Percentiles rank a stretch among this genome's conserved stretches.
Evolutionary conservation across 2,113 vertebrate species (phyloP).

Genomic region (Ancistrus triradiatus): DNA sequence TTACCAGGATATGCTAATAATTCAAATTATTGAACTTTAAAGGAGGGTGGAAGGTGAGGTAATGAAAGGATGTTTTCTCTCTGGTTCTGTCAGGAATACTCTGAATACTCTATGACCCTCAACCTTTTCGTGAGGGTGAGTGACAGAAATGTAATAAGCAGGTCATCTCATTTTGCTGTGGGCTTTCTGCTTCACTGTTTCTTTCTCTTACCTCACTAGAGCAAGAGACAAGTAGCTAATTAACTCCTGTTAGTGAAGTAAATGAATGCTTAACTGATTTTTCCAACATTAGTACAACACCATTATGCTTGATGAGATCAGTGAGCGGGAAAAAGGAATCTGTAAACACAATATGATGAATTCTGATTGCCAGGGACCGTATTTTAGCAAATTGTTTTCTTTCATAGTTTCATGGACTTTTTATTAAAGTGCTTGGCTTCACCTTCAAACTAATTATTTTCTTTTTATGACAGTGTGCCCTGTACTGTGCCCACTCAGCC

Average conservation of each 20-base stretch:
- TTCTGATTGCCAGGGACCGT: too few species aligned
- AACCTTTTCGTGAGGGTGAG: conserved; percentile 55
- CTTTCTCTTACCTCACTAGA: too few species aligned
- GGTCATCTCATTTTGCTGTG: conserved; percentile 68
- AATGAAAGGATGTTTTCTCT: conserved; percentile 7
- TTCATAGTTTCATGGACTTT: neutral
- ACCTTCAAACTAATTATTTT: conserved; percentile 19
- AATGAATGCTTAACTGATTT: conserved; percentile 45
- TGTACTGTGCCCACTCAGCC: neutral
- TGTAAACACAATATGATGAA: conserved; percentile 5
- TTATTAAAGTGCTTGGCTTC: neutral
- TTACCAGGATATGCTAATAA: neutral
- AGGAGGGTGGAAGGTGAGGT: neutral
- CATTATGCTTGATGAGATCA: too few species aligned
- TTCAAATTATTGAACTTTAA: neutral
- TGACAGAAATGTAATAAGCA: conserved; percentile 70
- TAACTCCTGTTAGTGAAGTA: conserved; percentile 56
- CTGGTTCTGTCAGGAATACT: conserved; percentile 23
- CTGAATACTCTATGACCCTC: conserved; percentile 34
- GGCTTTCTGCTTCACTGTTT: conserved; percentile 57
- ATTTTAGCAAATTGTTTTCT: too few species aligned
- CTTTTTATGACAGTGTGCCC: too few species aligned
- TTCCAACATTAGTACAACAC: too few species aligned
- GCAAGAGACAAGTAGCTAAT: conserved; percentile 65
- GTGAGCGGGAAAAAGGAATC: conserved; percentile 38